Percentiles rank a stretch among this genome's conserved stretches.
Evolutionary conservation across 2,797 vertebrate species (phyloP).

Genomic region (Enteromius mattozi): DNA sequence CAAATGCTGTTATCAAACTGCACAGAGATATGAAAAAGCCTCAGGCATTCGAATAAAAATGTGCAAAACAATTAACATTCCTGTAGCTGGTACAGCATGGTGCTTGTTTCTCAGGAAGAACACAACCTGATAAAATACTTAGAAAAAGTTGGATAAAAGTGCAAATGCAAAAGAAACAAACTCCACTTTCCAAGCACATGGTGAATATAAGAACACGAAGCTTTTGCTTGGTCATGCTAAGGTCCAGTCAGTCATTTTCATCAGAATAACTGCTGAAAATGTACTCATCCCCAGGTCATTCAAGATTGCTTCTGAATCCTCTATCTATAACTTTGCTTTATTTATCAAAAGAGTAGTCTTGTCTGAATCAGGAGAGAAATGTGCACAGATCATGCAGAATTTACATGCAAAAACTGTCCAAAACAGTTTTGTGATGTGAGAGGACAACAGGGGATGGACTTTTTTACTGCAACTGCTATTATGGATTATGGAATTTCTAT

Average conservation of each 20-base stretch:
- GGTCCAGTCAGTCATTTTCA: constrained; percentile 4
- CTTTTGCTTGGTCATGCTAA: no score
- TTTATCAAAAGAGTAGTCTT: background rate
- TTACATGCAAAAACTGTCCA: background rate
- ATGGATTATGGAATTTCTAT: background rate
- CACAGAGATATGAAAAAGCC: background rate
- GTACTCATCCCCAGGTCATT: background rate
- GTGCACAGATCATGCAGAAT: background rate
- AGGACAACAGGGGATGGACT: background rate
- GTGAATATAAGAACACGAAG: no score
- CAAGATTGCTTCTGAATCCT: background rate
- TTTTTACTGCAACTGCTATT: background rate
- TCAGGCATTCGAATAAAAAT: constrained; percentile 22
- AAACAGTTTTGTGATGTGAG: background rate
- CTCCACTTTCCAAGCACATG: background rate
- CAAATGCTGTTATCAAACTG: constrained; percentile 16
- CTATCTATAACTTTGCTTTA: background rate
- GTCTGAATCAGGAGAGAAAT: background rate
- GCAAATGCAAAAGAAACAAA: background rate
- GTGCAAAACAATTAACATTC: background rate
- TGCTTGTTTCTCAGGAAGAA: background rate
- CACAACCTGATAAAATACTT: background rate
- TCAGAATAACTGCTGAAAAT: background rate
- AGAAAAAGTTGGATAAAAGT: background rate
- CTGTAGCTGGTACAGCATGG: background rate